Conservation (phyloP, 2,113 vertebrate species). For the Mesitornis unicolor region DNA sequence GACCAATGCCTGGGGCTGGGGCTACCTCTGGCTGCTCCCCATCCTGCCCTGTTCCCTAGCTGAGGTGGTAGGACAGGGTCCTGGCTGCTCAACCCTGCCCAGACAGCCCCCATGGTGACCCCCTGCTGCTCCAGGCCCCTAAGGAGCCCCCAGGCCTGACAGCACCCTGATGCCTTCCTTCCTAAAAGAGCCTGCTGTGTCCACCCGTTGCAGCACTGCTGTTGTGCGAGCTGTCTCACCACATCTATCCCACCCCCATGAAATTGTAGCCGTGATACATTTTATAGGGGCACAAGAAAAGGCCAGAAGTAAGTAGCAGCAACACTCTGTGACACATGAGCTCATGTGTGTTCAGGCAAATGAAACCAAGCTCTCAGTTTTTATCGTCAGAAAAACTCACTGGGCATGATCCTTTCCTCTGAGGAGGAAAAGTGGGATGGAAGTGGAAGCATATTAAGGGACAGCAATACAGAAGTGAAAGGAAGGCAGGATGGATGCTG, state of each 20-base stretch:
- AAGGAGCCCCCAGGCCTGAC: accelerated
- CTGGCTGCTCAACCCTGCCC: neutral
- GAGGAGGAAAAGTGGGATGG: neutral
- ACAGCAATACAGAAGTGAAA: neutral
- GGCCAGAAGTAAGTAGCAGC: neutral
- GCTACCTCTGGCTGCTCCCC: neutral
- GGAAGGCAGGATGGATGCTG: neutral
- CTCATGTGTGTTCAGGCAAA: neutral
- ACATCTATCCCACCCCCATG: accelerated
- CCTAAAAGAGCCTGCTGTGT: neutral
- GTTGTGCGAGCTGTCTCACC: neutral
- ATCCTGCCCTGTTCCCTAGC: neutral
- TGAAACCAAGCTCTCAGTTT: neutral
- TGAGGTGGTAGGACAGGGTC: neutral
- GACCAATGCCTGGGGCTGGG: too few relatives aligned
- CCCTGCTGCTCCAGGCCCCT: neutral
- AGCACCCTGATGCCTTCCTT: accelerated
- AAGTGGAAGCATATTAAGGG: neutral
- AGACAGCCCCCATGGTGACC: accelerated
- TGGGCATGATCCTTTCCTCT: neutral
- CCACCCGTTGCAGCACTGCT: neutral
- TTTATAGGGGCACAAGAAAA: neutral
- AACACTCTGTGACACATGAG: accelerated
- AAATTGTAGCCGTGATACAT: accelerated
- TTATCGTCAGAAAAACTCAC: neutral